Percentiles rank a stretch among this genome's conserved stretches.
These are phyloP conservation scores for Varecia variegata DNA, from an alignment of 2,797 vertebrate genomes.

Conservation along the genomic window DNA sequence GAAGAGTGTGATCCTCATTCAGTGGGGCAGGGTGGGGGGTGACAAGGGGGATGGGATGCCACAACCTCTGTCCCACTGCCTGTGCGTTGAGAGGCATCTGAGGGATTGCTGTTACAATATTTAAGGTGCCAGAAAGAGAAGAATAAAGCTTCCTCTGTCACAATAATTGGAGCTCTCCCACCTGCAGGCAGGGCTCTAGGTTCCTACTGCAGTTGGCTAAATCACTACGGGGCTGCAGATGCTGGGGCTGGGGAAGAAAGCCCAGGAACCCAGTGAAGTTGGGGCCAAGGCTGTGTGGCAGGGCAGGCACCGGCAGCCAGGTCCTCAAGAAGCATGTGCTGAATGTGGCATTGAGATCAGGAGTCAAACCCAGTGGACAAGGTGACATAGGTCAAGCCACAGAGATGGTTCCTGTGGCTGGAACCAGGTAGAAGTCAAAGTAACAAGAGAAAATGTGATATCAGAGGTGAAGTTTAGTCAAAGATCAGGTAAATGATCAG, in stretches of 20 bases:
- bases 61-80: background rate
- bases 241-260: background rate
- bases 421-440: background rate
- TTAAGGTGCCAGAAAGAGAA: background rate
- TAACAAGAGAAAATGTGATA: background rate
- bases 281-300: background rate
- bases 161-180: background rate
- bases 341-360: accelerated
- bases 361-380: background rate
- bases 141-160: background rate
- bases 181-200: background rate
- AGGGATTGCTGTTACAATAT: background rate
- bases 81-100: background rate
- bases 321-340: background rate
- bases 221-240: background rate
- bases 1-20: background rate
- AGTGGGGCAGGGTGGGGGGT: background rate
- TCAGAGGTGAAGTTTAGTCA: background rate
- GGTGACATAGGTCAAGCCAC: background rate
- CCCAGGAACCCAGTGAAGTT: background rate
- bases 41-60: background rate
- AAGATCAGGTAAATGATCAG: background rate
- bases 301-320: background rate
- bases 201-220: background rate
- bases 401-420: background rate